Evolutionary conservation across 2,888 invertebrate genomes (phyloP).

Genomic region (Criorhina ranunculi): DNA sequence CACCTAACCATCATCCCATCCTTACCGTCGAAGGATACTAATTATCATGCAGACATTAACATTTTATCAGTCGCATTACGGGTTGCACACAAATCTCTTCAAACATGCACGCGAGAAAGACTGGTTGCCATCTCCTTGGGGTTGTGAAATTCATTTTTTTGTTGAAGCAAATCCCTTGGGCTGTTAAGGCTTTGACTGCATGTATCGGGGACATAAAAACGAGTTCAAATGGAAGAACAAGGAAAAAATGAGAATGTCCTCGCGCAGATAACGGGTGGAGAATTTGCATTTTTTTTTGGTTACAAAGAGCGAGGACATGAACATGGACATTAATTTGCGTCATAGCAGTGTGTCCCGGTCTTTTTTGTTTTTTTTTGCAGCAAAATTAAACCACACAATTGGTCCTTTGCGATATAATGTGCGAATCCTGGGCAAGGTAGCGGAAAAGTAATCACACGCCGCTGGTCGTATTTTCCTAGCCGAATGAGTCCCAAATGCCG

Average conservation of each 20-base stretch:
- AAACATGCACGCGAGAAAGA: slow-evolving; percentile 24
- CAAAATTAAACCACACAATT: slow-evolving; percentile 36
- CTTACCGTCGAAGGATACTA: slow-evolving; percentile 43
- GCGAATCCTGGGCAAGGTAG: slow-evolving; percentile 32
- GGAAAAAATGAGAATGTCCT: slow-evolving; percentile 22
- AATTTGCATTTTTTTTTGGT: slow-evolving; percentile 62
- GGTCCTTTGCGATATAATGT: slow-evolving; percentile 44
- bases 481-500: slow-evolving; percentile 69
- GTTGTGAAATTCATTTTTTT: slow-evolving; percentile 27
- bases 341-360: slow-evolving; percentile 36
- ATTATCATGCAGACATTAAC: slow-evolving; percentile 70
- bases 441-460: slow-evolving; percentile 41
- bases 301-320: slow-evolving; percentile 24
- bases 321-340: slow-evolving; percentile 61
- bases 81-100: slow-evolving; percentile 29
- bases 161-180: slow-evolving; percentile 29
- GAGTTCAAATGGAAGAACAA: slow-evolving; percentile 24
- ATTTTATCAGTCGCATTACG: slow-evolving; percentile 69
- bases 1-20: not conserved
- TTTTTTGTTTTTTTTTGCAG: slow-evolving; percentile 18
- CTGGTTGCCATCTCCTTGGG: slow-evolving; percentile 42
- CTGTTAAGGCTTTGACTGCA: slow-evolving; percentile 42
- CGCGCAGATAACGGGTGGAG: slow-evolving; percentile 63
- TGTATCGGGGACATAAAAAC: slow-evolving; percentile 32
- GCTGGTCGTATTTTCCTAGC: slow-evolving; percentile 20